Percentiles rank a stretch among this genome's conserved stretches.
phyloP scores from a whole-genome alignment of 2,888 invertebrate genomes.

The Reticulitermes lucifugus region DNA sequence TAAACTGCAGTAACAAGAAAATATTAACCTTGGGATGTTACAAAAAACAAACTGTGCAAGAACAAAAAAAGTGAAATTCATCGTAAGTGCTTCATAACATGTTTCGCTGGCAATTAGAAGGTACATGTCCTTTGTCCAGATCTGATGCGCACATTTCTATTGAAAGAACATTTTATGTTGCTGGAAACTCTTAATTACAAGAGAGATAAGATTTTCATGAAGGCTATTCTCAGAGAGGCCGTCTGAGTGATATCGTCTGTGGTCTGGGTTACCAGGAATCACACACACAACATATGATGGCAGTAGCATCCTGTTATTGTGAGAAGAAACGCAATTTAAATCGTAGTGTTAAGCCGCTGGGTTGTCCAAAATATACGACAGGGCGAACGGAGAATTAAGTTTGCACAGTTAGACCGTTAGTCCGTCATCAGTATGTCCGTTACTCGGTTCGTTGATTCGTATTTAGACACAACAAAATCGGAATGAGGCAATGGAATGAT shows the following conservation, averaged over 20 bases:
- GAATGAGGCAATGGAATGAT: no score
- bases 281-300: neutral
- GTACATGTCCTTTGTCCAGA: neutral
- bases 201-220: neutral
- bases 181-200: neutral
- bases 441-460: no score
- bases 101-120: neutral
- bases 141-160: neutral
- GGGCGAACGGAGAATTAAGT: no score
- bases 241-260: neutral
- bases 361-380: neutral
- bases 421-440: no score
- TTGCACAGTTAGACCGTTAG: no score
- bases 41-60: neutral
- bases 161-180: neutral
- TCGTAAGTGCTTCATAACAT: neutral
- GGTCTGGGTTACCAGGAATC: neutral
- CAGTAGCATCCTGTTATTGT: neutral
- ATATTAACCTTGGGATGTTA: neutral
- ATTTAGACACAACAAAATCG: no score
- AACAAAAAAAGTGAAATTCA: neutral
- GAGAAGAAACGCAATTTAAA: no score
- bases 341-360: neutral
- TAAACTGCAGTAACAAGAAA: neutral
- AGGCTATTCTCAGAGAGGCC: neutral